phyloP scores from a whole-genome alignment of 2,797 vertebrate species.

The Myoxocephalus aenaeus region DNA sequence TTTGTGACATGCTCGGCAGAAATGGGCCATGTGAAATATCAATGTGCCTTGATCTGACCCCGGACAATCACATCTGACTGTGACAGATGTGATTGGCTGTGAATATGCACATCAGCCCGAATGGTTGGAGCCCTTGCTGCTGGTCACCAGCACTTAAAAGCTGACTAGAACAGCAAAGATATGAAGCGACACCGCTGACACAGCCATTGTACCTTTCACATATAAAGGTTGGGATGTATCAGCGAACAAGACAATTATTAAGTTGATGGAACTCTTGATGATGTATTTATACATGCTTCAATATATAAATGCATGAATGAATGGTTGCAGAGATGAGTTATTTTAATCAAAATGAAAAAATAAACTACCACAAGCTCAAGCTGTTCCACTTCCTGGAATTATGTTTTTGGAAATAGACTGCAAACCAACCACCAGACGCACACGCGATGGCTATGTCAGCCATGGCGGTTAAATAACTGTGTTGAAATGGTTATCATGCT shows the following conservation, averaged over 20 bases:
- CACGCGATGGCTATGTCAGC: conserved; percentile 26
- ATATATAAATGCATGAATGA: conserved; percentile 31
- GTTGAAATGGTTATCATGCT: conserved; percentile 28
- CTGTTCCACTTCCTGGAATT: conserved; percentile 37
- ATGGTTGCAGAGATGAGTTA: conserved; percentile 32
- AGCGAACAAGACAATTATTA: conserved; percentile 3
- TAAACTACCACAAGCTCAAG: conserved; percentile 33
- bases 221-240: conserved; percentile 39
- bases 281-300: conserved; percentile 33
- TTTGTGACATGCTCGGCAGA: conserved; percentile 66
- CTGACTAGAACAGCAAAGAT: conserved; percentile 27
- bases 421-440: conserved; percentile 15
- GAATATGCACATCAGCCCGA: conserved; percentile 57
- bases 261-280: background rate
- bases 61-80: conserved; percentile 58
- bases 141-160: conserved; percentile 59
- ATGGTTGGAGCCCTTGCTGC: conserved; percentile 45
- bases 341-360: conserved; percentile 32
- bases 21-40: conserved; percentile 76
- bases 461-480: conserved; percentile 38
- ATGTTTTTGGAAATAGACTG: conserved; percentile 36
- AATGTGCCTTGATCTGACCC: conserved; percentile 77
- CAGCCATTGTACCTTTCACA: conserved; percentile 27
- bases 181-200: conserved; percentile 25
- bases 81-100: conserved; percentile 74